A percentile compares a stretch with the other conserved stretches of the same genome.
These are phyloP conservation scores for Scelioninae gen. 1 DNA, from an alignment of 2,888 invertebrate species.

Conservation along the genomic window DNA sequence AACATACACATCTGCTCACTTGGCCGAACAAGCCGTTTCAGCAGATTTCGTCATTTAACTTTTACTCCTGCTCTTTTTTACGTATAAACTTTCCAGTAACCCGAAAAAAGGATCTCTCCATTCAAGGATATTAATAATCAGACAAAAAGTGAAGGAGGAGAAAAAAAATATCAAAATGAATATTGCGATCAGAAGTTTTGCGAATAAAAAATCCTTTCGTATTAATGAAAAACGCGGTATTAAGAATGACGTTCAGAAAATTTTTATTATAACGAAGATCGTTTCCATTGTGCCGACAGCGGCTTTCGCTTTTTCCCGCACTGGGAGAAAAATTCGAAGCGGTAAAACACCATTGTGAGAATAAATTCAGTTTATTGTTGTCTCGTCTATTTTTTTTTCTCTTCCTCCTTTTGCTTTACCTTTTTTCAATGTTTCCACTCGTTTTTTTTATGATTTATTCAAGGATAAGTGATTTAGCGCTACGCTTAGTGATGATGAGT, in stretches of 20 bases:
- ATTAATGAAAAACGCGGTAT: constrained; percentile 40
- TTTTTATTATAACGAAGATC: constrained; percentile 39
- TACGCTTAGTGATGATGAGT: not conserved
- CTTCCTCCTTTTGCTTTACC: not conserved
- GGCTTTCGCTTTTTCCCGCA: constrained; percentile 12
- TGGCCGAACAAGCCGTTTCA: constrained; percentile 62
- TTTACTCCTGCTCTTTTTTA: constrained; percentile 37
- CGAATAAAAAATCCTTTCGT: constrained; percentile 30
- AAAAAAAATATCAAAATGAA: constrained; percentile 14
- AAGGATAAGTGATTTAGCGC: constrained; percentile 18
- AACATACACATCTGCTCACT: constrained; percentile 65
- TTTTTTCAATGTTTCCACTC: not conserved
- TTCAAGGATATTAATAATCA: constrained; percentile 48
- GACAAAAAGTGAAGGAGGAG: not conserved
- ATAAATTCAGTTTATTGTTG: constrained; percentile 35
- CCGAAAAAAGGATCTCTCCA: constrained; percentile 26
- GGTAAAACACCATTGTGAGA: constrained; percentile 32
- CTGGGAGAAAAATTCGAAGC: constrained; percentile 23
- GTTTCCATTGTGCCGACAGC: constrained; percentile 24
- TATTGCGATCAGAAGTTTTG: constrained; percentile 26
- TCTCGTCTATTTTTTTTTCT: constrained; percentile 8
- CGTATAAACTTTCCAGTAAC: constrained; percentile 29
- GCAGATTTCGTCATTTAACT: constrained; percentile 61
- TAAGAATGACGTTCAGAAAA: constrained; percentile 35
- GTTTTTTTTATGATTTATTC: constrained; percentile 18